These are phyloP conservation scores for Brachionus paranguensis DNA, from an alignment of 1,140 invertebrate species.

Conservation along the genomic window DNA sequence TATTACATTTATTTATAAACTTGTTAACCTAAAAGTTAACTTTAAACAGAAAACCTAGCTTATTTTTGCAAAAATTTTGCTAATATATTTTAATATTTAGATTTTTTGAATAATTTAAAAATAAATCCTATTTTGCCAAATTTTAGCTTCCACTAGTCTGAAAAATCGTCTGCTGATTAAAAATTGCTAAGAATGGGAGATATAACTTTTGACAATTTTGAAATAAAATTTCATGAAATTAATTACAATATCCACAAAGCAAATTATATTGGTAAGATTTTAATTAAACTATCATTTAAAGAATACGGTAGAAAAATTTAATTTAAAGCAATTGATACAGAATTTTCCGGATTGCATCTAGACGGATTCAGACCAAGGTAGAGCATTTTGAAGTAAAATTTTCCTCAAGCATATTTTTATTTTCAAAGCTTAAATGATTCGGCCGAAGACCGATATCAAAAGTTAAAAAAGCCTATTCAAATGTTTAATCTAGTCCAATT, in stretches of 20 bases:
- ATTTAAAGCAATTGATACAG: slow-evolving; percentile 62
- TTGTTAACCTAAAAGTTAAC: neutral
- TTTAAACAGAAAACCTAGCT: neutral
- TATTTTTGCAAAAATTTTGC: neutral
- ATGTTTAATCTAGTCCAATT: slow-evolving; percentile 6
- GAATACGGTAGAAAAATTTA: slow-evolving; percentile 48
- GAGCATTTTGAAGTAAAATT: neutral
- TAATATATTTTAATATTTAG: neutral
- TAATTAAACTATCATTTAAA: neutral
- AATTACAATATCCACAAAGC: slow-evolving; percentile 42
- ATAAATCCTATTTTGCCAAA: neutral
- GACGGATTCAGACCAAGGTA: slow-evolving; percentile 59
- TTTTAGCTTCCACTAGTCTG: neutral
- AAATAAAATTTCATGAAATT: slow-evolving; percentile 42
- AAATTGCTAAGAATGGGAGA: slow-evolving; percentile 42
- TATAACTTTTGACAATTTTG: slow-evolving; percentile 44
- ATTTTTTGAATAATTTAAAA: neutral
- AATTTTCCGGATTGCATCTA: slow-evolving; percentile 63
- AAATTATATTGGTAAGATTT: slow-evolving; percentile 44
- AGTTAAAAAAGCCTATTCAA: slow-evolving; percentile 8
- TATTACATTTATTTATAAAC: neutral
- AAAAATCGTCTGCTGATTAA: too few relatives aligned
- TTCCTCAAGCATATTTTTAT: neutral
- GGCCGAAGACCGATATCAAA: slow-evolving; percentile 13
- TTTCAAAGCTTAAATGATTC: slow-evolving; percentile 2